Percentiles rank a stretch among this genome's conserved stretches.
These are phyloP conservation scores for Perizoma flavofasciatum DNA, from an alignment of 2,888 invertebrate genomes.

Conservation along the genomic window DNA sequence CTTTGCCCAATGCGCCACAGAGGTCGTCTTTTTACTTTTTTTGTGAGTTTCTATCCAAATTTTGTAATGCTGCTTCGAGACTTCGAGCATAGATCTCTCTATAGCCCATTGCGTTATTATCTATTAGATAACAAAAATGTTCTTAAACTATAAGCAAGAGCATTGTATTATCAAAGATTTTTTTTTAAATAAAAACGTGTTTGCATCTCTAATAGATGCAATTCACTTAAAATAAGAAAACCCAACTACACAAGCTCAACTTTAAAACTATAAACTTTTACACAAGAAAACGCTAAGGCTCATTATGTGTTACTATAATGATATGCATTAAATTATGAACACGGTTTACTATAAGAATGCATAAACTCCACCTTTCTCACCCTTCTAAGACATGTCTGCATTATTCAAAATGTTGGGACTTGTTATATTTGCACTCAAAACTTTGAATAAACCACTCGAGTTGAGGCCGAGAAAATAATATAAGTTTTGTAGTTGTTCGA, in stretches of 20 bases:
- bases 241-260: background rate
- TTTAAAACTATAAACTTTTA: slow-evolving; percentile 17
- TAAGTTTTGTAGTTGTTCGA: slow-evolving; percentile 55
- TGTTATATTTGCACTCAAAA: slow-evolving; percentile 76
- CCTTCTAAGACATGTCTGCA: slow-evolving; percentile 55
- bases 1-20: too few relatives aligned
- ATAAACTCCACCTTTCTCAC: slow-evolving; percentile 51
- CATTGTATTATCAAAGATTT: too few relatives aligned
- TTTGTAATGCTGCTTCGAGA: too few relatives aligned
- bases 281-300: slow-evolving; percentile 31
- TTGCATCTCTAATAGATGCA: slow-evolving; percentile 1
- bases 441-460: slow-evolving; percentile 68
- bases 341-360: slow-evolving; percentile 32
- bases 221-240: slow-evolving; percentile 5
- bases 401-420: slow-evolving; percentile 67
- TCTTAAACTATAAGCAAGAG: too few relatives aligned
- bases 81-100: too few relatives aligned
- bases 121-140: too few relatives aligned
- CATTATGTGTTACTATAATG: slow-evolving; percentile 27
- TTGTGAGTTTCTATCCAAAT: too few relatives aligned
- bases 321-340: slow-evolving; percentile 48
- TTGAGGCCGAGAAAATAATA: slow-evolving; percentile 66
- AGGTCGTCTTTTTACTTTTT: too few relatives aligned
- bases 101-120: too few relatives aligned
- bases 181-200: too few relatives aligned